Percentiles rank a stretch among this genome's conserved stretches.
Conservation (phyloP, 1,140 invertebrate species). For the Micrasema minimum region DNA sequence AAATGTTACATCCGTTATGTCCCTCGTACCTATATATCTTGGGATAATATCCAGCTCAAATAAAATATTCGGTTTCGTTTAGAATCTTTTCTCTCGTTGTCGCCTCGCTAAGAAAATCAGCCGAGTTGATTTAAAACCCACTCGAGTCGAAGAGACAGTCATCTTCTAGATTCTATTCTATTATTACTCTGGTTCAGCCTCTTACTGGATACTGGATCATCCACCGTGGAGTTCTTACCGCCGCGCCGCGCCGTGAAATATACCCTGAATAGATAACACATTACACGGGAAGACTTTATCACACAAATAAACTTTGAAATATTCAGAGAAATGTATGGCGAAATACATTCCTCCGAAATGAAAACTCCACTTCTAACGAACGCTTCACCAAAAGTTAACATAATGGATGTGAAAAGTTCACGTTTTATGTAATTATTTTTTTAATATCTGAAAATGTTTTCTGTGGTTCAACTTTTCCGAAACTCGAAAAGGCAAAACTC, state of each 20-base stretch:
- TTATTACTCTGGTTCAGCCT: constrained; percentile 1
- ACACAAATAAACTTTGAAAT: constrained; percentile 14
- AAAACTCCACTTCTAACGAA: no score
- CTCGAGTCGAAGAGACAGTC: constrained; percentile 7
- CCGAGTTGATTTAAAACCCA: constrained; percentile 13
- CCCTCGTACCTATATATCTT: neutral
- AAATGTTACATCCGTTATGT: constrained; percentile 28
- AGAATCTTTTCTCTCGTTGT: constrained; percentile 7
- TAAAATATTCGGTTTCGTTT: constrained; percentile 19
- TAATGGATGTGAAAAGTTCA: no score
- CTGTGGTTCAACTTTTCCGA: no score
- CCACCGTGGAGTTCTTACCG: constrained; percentile 1
- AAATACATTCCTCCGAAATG: neutral
- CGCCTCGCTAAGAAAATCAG: constrained; percentile 18
- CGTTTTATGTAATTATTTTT: no score
- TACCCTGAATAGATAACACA: constrained; percentile 11
- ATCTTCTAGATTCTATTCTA: constrained; percentile 3
- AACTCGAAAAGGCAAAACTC: no score
- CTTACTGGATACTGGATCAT: constrained; percentile 7
- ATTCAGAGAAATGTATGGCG: neutral
- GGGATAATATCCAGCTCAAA: constrained; percentile 3
- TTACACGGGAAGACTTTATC: neutral
- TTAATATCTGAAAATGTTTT: no score
- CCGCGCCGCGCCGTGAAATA: no score
- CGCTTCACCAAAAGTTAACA: no score